Conservation (phyloP, 2,113 vertebrate genomes). For the Spilogale gracilis region DNA sequence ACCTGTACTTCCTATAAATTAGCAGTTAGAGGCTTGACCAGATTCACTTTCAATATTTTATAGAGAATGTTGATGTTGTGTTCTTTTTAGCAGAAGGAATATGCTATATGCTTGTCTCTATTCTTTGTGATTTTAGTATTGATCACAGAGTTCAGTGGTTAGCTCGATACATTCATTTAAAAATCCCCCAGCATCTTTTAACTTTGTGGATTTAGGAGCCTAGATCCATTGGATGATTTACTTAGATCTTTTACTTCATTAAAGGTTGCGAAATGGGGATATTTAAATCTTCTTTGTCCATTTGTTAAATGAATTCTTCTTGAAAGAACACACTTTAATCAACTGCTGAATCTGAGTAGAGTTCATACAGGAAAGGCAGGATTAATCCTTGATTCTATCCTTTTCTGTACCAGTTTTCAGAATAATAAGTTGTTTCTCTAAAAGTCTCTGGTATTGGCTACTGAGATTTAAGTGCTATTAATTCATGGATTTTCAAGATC, state of each 20-base stretch:
- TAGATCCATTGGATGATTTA: background rate
- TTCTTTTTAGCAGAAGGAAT: background rate
- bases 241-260: background rate
- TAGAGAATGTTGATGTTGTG: background rate
- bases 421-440: background rate
- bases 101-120: background rate
- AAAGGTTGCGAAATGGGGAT: background rate
- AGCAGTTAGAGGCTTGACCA: background rate
- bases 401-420: background rate
- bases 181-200: background rate
- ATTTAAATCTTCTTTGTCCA: background rate
- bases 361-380: background rate
- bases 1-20: background rate
- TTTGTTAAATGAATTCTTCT: background rate
- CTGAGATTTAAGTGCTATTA: slow-evolving; percentile 2
- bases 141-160: background rate
- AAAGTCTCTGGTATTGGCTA: background rate
- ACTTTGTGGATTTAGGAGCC: background rate
- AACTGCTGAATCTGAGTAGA: background rate
- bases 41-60: background rate
- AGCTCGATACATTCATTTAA: background rate
- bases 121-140: background rate
- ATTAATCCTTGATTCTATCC: background rate
- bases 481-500: background rate
- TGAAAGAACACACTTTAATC: background rate